A percentile compares a stretch with the other conserved stretches of the same genome.
phyloP scores from a whole-genome alignment of 1,140 invertebrate genomes.

The Drosophila auraria region DNA sequence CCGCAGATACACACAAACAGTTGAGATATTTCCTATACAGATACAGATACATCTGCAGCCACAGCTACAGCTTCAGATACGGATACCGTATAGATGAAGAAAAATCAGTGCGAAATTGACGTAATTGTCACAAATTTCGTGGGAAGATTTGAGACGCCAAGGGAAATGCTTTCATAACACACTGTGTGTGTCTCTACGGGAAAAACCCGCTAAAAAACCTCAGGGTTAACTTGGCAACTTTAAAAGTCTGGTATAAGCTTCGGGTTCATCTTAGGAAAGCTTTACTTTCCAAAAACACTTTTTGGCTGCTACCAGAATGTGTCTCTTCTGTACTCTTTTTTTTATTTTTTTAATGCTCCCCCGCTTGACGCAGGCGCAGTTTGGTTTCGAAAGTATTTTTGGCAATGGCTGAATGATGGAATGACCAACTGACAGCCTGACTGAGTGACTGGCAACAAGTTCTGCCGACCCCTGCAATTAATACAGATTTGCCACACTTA shows the following conservation, averaged over 20 bases:
- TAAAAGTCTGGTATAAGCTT: neutral
- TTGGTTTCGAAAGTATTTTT: constrained; percentile 33
- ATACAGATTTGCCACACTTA: constrained; percentile 49
- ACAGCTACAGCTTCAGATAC: neutral
- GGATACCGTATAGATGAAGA: constrained; percentile 38
- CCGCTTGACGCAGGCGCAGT: constrained; percentile 61
- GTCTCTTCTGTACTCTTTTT: constrained; percentile 10
- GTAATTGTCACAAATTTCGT: constrained; percentile 78
- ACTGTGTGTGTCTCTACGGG: neutral
- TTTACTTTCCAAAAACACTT: constrained; percentile 25
- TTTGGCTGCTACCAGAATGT: constrained; percentile 4
- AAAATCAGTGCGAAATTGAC: constrained; percentile 79
- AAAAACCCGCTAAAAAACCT: neutral
- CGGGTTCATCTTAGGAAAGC: constrained; percentile 8
- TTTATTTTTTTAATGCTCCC: constrained; percentile 12
- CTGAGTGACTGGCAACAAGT: constrained; percentile 64
- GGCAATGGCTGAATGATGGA: constrained; percentile 49
- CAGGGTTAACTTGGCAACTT: neutral
- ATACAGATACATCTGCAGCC: neutral
- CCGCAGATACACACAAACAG: constrained; percentile 20
- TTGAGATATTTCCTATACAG: constrained; percentile 31
- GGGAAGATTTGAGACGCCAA: constrained; percentile 24
- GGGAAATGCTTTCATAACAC: constrained; percentile 18
- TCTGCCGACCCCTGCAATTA: constrained; percentile 67
- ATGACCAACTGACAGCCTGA: constrained; percentile 56